These are phyloP conservation scores for Buathra laborator DNA, from an alignment of 2,888 invertebrate species.

Conservation along the genomic window DNA sequence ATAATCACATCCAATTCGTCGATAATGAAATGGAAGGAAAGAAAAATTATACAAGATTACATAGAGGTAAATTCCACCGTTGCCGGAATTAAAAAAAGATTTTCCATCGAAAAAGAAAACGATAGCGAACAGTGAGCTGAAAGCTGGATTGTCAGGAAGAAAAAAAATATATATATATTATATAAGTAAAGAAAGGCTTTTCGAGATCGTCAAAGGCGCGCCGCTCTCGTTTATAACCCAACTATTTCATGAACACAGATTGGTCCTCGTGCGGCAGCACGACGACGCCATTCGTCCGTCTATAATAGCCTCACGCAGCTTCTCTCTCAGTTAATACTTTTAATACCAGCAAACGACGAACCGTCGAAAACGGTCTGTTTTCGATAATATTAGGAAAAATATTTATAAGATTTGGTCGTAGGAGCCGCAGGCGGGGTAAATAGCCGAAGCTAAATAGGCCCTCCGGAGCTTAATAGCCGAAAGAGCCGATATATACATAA, in stretches of 20 bases:
- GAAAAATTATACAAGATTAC: conserved; percentile 17
- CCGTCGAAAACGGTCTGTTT: conserved; percentile 73
- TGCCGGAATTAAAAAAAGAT: conserved; percentile 10
- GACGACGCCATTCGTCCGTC: conserved; percentile 15
- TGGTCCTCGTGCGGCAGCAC: conserved; percentile 7
- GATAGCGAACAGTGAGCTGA: background rate
- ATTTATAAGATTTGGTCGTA: conserved; percentile 81
- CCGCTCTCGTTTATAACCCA: conserved; percentile 60
- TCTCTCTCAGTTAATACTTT: conserved; percentile 20
- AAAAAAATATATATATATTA: background rate
- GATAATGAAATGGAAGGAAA: background rate
- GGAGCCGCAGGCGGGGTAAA: conserved; percentile 45
- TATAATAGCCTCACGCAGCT: conserved; percentile 13
- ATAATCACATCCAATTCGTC: background rate
- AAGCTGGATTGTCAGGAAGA: conserved; percentile 15
- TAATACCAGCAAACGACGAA: conserved; percentile 40
- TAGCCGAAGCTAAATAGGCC: conserved; percentile 2
- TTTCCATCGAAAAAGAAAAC: conserved; percentile 12
- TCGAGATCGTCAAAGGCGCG: conserved; percentile 37
- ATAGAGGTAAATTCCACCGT: background rate
- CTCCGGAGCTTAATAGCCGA: conserved; percentile 10
- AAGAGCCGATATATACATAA: conserved; percentile 26
- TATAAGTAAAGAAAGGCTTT: conserved; percentile 43
- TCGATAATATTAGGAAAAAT: conserved; percentile 82
- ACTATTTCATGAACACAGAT: conserved; percentile 16